These are phyloP conservation scores for Apodemus agrarius DNA, from an alignment of 2,797 vertebrate species.

Conservation along the genomic window DNA sequence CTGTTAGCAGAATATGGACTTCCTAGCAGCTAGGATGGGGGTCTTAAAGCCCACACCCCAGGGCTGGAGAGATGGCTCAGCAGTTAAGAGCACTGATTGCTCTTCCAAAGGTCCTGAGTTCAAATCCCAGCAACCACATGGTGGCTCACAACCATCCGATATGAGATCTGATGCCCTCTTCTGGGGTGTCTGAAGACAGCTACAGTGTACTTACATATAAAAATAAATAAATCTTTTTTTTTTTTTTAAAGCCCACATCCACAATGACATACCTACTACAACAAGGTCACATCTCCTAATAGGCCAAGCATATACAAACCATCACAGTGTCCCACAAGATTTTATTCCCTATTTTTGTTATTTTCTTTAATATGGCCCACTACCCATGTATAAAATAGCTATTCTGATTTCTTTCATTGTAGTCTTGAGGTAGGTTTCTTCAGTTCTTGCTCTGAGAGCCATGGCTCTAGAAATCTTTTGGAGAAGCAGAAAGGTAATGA, in stretches of 20 bases:
- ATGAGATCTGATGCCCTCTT: too few species aligned
- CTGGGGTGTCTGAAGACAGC: too few species aligned
- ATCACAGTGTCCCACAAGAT: neutral
- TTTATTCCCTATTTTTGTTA: neutral
- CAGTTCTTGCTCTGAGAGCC: neutral
- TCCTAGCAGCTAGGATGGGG: neutral
- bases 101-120: too few species aligned
- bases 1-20: neutral
- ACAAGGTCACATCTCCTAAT: neutral
- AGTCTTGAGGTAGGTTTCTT: neutral
- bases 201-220: too few species aligned
- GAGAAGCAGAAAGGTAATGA: neutral
- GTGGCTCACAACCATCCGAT: too few species aligned
- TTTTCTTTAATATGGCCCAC: neutral
- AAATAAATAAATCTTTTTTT: too few species aligned
- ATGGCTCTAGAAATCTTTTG: neutral
- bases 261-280: neutral
- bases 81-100: too few species aligned
- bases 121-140: too few species aligned
- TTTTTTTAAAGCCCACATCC: neutral
- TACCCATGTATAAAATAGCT: neutral
- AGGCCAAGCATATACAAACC: neutral
- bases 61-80: too few species aligned
- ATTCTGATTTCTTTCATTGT: neutral
- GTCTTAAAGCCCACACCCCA: neutral